Evolutionary conservation across 2,888 invertebrate genomes (phyloP), one percentile per base, ranked within the genome.

Genomic region (Oxytorus armatus): DNA sequence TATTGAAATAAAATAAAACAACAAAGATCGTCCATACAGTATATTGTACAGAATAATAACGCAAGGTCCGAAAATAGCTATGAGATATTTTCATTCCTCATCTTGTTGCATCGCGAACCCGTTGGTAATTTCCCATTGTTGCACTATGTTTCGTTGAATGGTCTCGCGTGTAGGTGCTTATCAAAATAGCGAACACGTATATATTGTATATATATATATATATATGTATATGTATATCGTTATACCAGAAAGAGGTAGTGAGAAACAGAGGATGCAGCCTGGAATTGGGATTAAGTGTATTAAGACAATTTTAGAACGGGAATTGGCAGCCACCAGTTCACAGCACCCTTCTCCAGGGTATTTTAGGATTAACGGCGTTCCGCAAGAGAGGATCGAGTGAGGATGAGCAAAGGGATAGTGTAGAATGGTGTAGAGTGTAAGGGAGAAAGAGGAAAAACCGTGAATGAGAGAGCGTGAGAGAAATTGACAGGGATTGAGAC

Each of bases 361-460:
- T 85, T 82, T 77, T 65, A 53, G 70, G 84, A 87, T 85, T 85
- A 85, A 84, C 82, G 81, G 81, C 78, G 79, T 81, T 82, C 81
- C 72, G 77, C 70, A 51, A 77, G 72, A 39, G 66, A 61, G 42
- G 29, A 68, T 72, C 21, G 21, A 69, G 39, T 73, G 70, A 65
- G 61, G 21, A 66, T 47, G 55, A 57, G 33, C 33, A 42, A 68
- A 70, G 49, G 8, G 61, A 70, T 70, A 3, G 73, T 65, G 44
- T n/a, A 14, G 18, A 55, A 53, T 55, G 53, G 21, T 42, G 21
- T 25, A 47, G 44, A 23, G 14, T 51, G 29, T 63, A 61, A 29
- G 21, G 21, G 21, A 21, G 14, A 39, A 36, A 42, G 49, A 23
- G n/a, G n/a, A 10, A 49, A 23, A 68, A 23, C 16, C 25, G 29